Conservation (phyloP, 1,140 invertebrate species). For the Drosophila subobscura region DNA sequence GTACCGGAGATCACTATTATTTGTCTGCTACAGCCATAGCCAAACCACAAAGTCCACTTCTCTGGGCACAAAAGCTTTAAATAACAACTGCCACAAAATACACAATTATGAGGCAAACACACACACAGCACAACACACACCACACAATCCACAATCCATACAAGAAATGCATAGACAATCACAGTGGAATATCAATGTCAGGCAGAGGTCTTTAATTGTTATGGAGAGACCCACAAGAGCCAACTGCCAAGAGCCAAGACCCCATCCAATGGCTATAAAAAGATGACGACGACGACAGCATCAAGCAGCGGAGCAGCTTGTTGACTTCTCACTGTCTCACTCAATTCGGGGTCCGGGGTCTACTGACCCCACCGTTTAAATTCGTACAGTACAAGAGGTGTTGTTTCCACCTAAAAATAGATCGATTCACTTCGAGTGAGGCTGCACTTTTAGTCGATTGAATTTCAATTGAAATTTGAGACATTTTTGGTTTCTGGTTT, state of each 20-base stretch:
- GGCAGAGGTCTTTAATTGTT: conserved; percentile 47
- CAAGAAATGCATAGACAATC: conserved; percentile 71
- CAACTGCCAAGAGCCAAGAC: conserved; percentile 48
- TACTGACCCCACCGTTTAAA: conserved; percentile 39
- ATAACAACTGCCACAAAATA: conserved; percentile 70
- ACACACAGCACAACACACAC: background rate
- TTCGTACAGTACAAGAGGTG: conserved; percentile 38
- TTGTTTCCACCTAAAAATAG: conserved; percentile 36
- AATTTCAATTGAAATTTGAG: conserved; percentile 45
- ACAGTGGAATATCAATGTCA: conserved; percentile 76
- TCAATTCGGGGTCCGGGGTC: conserved; percentile 4
- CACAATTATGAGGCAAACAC: conserved; percentile 61
- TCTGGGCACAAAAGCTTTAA: conserved; percentile 56
- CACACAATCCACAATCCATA: too few species aligned
- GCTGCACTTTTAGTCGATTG: conserved; percentile 42
- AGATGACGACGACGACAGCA: conserved; percentile 42
- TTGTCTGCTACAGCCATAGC: conserved; percentile 45
- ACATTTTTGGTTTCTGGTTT: conserved; percentile 32
- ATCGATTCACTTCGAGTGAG: conserved; percentile 34
- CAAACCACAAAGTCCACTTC: conserved; percentile 29
- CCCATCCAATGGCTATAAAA: conserved; percentile 48
- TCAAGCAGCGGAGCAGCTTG: conserved; percentile 14
- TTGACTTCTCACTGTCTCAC: conserved; percentile 46
- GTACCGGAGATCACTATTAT: conserved; percentile 9
- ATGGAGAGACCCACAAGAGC: conserved; percentile 39